A percentile compares a stretch with the other conserved stretches of the same genome.
These are phyloP conservation scores for Bombus vancouverensis DNA, from an alignment of 1,140 invertebrate species.

Conservation along the genomic window DNA sequence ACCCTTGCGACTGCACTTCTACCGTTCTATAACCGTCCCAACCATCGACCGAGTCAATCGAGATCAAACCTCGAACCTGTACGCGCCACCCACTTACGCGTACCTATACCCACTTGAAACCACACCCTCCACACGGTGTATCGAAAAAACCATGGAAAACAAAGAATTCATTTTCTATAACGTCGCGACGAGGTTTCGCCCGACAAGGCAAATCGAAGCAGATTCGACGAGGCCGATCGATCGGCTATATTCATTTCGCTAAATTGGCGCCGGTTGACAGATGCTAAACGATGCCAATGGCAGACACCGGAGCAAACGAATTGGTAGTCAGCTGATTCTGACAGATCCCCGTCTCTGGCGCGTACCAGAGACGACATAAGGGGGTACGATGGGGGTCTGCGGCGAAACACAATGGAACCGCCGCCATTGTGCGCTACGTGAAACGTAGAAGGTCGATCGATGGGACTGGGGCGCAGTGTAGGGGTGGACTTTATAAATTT, in stretches of 20 bases:
- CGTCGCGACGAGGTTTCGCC: not conserved
- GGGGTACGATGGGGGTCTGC: slow-evolving; percentile 4
- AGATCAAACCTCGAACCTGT: not conserved
- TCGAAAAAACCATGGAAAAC: not conserved
- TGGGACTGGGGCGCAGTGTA: not conserved
- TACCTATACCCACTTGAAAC: not conserved
- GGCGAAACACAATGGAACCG: slow-evolving; percentile 51
- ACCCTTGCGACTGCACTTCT: not conserved
- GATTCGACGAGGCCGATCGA: slow-evolving; percentile 27
- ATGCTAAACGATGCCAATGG: slow-evolving; percentile 45
- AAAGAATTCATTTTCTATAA: not conserved
- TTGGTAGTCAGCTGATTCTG: slow-evolving; percentile 70
- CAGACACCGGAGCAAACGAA: slow-evolving; percentile 44
- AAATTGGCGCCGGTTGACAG: slow-evolving; percentile 52
- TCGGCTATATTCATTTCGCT: slow-evolving; percentile 30
- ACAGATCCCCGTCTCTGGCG: slow-evolving; percentile 55
- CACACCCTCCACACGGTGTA: not conserved
- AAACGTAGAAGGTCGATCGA: slow-evolving; percentile 53
- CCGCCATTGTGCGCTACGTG: slow-evolving; percentile 47
- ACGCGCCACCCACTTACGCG: not conserved
- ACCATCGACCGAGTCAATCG: not conserved
- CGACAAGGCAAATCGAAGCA: not conserved
- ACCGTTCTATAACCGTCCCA: not conserved
- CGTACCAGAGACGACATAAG: not conserved
- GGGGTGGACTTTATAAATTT: slow-evolving; percentile 31